phyloP scores from a whole-genome alignment of 2,888 invertebrate species.

The Chymomyza procnemis region DNA sequence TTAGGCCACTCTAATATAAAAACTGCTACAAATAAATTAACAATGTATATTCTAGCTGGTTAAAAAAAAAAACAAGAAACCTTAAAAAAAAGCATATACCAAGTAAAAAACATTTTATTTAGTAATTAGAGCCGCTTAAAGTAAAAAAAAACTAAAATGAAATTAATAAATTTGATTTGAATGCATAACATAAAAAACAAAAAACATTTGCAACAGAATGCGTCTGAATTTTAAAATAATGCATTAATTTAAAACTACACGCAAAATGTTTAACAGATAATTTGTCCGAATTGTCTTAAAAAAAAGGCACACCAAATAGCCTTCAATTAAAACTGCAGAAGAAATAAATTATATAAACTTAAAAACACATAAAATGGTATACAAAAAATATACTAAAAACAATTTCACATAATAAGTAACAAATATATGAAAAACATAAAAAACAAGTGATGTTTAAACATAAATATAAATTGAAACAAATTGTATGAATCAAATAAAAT shows the following conservation, averaged over 20 bases:
- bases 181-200: neutral
- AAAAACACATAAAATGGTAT: constrained; percentile 39
- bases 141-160: constrained; percentile 10
- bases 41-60: constrained; percentile 66
- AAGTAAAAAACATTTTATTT: constrained; percentile 23
- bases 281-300: constrained; percentile 53
- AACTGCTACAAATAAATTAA: constrained; percentile 54
- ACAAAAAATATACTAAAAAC: constrained; percentile 28
- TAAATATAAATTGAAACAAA: constrained; percentile 42
- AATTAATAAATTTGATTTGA: constrained; percentile 4
- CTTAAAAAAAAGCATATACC: constrained; percentile 20
- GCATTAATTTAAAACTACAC: neutral
- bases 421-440: constrained; percentile 44
- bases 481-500: constrained; percentile 69
- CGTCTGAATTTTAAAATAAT: constrained; percentile 3
- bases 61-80: constrained; percentile 33
- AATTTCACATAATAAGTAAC: constrained; percentile 39
- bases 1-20: constrained; percentile 66
- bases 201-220: neutral
- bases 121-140: constrained; percentile 23
- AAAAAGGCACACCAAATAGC: constrained; percentile 68
- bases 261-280: neutral
- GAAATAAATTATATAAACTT: constrained; percentile 45
- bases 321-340: constrained; percentile 34
- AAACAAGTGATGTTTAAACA: constrained; percentile 54